Conservation (phyloP, 2,113 vertebrate genomes). For the Grus americana region DNA sequence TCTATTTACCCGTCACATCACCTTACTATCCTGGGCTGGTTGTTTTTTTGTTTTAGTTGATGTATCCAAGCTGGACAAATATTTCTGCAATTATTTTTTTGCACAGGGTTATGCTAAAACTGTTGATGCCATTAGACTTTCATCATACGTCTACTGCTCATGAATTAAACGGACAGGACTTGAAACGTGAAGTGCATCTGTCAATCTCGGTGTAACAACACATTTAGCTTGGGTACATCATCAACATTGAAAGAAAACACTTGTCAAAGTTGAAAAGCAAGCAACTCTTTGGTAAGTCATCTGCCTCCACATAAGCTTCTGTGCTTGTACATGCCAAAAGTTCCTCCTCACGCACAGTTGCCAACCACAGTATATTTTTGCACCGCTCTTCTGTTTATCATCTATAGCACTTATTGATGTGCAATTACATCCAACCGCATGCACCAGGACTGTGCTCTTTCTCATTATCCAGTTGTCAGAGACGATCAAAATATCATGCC, state of each 20-base stretch:
- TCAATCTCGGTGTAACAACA: not conserved
- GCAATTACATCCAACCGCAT: not conserved
- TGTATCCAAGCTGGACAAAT: not conserved
- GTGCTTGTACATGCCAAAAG: not conserved
- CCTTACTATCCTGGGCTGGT: not conserved
- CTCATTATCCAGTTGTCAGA: not conserved
- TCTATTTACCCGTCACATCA: not conserved
- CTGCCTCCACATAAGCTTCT: constrained; percentile 4
- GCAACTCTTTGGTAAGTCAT: constrained; percentile 20
- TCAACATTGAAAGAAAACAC: not conserved
- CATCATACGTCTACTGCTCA: not conserved
- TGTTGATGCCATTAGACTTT: not conserved
- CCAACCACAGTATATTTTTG: constrained; percentile 38
- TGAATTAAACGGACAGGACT: not conserved
- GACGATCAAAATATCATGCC: not conserved
- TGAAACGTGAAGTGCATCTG: not conserved
- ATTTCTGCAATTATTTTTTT: not conserved
- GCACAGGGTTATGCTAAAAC: not conserved
- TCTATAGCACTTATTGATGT: not conserved
- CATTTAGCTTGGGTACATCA: not conserved
- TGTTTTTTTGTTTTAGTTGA: not conserved
- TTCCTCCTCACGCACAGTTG: constrained; percentile 28
- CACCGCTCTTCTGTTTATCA: constrained; percentile 4
- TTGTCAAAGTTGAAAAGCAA: constrained; percentile 27
- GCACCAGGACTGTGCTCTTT: not conserved